A percentile compares a stretch with the other conserved stretches of the same genome.
Evolutionary conservation across 2,888 invertebrate species (phyloP).

Genomic region (Phalangium opilio): DNA sequence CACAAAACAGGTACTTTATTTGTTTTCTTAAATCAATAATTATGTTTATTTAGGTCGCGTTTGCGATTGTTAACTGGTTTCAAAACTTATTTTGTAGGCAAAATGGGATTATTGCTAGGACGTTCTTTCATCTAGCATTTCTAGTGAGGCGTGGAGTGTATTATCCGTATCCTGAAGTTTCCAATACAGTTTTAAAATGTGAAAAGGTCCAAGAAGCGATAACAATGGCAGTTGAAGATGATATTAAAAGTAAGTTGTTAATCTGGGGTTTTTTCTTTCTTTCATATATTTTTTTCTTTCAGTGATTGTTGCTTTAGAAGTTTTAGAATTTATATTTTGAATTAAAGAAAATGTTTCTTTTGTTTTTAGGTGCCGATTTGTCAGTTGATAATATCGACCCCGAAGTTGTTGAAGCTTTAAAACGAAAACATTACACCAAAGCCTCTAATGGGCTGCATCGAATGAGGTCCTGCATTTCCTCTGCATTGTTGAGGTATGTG

Average conservation of each 20-base stretch:
- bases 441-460: slow-evolving; percentile 15
- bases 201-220: slow-evolving; percentile 9
- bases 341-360: neutral
- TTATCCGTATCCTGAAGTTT: slow-evolving; percentile 15
- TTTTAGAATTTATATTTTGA: neutral
- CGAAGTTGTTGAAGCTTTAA: slow-evolving; percentile 11
- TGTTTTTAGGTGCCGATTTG: slow-evolving; percentile 10
- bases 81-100: too few species aligned
- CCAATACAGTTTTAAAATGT: slow-evolving; percentile 15
- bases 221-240: neutral
- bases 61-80: too few species aligned
- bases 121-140: too few species aligned
- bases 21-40: too few species aligned
- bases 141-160: too few species aligned
- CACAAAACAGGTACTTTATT: neutral
- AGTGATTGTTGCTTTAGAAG: neutral
- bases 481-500: slow-evolving; percentile 16
- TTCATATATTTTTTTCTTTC: neutral
- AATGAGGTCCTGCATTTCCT: slow-evolving; percentile 20
- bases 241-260: neutral
- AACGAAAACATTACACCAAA: slow-evolving; percentile 13
- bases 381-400: slow-evolving; percentile 10
- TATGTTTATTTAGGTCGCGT: too few species aligned
- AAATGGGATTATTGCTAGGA: too few species aligned
- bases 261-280: neutral